These are phyloP conservation scores for Diplazon laetatorius DNA, from an alignment of 2,888 invertebrate genomes.

Conservation along the genomic window DNA sequence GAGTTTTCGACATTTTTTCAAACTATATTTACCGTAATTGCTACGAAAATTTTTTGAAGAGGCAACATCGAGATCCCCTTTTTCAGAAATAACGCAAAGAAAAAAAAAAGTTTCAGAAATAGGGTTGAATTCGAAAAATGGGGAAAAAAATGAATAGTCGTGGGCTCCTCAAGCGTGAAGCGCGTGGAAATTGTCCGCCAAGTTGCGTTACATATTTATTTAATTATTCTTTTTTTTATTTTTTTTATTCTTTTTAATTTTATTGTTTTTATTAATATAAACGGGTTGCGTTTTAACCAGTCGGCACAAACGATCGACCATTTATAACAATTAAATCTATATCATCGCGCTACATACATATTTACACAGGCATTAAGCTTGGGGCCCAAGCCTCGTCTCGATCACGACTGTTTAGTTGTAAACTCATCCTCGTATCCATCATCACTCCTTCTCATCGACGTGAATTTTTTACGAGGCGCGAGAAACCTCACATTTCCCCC, in stretches of 20 bases:
- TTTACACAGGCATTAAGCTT: conserved; percentile 77
- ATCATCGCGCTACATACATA: conserved; percentile 82
- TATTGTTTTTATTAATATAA: conserved; percentile 65
- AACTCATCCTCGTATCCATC: conserved; percentile 7
- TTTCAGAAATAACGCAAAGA: too few species aligned
- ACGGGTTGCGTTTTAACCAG: conserved; percentile 74
- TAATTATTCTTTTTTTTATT: conserved; percentile 31
- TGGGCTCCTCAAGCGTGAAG: background rate
- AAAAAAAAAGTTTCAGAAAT: background rate
- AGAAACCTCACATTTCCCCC: conserved; percentile 32
- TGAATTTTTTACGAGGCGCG: conserved; percentile 25
- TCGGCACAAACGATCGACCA: conserved; percentile 79
- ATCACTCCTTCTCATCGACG: conserved; percentile 16
- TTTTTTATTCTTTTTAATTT: too few species aligned
- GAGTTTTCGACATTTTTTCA: too few species aligned
- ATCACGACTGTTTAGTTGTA: conserved; percentile 26
- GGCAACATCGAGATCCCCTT: too few species aligned
- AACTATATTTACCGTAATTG: too few species aligned
- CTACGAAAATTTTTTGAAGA: too few species aligned
- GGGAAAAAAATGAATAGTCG: background rate
- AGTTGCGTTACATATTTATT: too few species aligned
- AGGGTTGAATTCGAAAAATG: background rate
- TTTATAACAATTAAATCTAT: conserved; percentile 81
- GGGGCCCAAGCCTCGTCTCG: conserved; percentile 65
- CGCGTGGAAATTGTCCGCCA: background rate